Evolutionary conservation across 2,888 invertebrate genomes (phyloP).

Genomic region (Sminthurides aquaticus): DNA sequence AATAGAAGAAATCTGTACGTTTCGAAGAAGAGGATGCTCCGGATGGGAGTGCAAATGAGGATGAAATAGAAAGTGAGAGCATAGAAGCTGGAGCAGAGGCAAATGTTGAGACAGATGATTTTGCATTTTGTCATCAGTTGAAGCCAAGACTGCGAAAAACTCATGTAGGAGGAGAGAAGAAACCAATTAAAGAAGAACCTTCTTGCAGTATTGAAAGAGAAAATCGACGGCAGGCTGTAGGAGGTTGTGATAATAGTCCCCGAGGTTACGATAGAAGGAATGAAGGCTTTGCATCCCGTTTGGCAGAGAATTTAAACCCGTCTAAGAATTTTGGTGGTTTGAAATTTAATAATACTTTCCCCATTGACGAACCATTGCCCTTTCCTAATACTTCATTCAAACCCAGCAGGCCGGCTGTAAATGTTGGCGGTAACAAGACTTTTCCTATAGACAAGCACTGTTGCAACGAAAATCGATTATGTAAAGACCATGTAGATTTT

Average conservation of each 20-base stretch:
- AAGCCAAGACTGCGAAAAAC: conserved; percentile 10
- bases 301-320: too few species aligned
- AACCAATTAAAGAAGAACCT: background rate
- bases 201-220: background rate
- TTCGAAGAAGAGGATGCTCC: conserved; percentile 36
- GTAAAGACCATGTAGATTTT: conserved; percentile 34
- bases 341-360: conserved; percentile 55
- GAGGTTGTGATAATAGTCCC: background rate
- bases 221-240: background rate
- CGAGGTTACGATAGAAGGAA: too few species aligned
- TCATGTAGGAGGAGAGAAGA: conserved; percentile 4
- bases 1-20: conserved; percentile 41
- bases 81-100: conserved; percentile 5
- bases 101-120: conserved; percentile 8
- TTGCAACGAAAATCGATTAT: conserved; percentile 48
- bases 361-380: conserved; percentile 65
- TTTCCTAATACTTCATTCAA: conserved; percentile 1
- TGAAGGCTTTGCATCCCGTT: too few species aligned
- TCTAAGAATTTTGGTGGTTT: background rate
- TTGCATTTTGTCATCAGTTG: conserved; percentile 15
- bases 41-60: conserved; percentile 18
- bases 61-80: conserved; percentile 15
- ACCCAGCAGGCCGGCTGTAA: background rate
- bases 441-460: conserved; percentile 51
- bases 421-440: conserved; percentile 39